Evolutionary conservation across 2,113 vertebrate genomes (phyloP), one percentile per base, ranked within the genome.

Genomic region (Megatriorchis doriae): DNA sequence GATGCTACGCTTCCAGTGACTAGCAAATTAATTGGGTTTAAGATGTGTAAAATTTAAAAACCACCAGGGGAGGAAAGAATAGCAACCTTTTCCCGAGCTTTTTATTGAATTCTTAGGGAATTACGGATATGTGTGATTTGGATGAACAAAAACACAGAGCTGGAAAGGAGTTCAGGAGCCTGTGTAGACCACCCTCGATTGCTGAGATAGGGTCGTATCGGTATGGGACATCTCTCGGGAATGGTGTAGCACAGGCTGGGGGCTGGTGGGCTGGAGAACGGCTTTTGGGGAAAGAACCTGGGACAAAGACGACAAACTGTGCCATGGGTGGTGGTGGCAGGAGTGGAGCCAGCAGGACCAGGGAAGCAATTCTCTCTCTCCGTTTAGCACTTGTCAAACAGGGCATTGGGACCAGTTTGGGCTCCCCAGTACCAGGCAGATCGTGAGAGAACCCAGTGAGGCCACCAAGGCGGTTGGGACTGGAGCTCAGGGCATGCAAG

Each of bases 1-100:
- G 79, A 94, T 88, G 74, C 85, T 65, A 27, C 3, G 0, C 38
- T 90, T 68, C 58, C 79, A 83, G 43, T 21, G 62, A 86, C 48
- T 29, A 80, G 43, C 62, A 34, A 72, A 65, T 83, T 86, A 88
- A 88, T 73, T 43, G 29, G 53, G 80, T 88, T 88, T 86, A 91
- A 90, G 86, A 68, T 9, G 71, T 10, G 10, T 88, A 80, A 86
- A 95, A 77, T 72, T 81, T 92, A 58, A 96, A 96, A 96, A 36
- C 17, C 59, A n/a, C 32, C 4, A 1, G 6, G 72, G 73, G 77
- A 94, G 55, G 72, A 91, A 96, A 74, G 47, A 95, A 65, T 3
- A 82, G 48, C 31, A 94, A 94, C 25, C 6, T 92, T 70, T 78
- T 34, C 65, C 77, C 7, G 26, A 89, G 42, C 31, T 56, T 70